Evolutionary conservation across 2,888 invertebrate species (phyloP).

Genomic region (Rhorus exstirpatorius): DNA sequence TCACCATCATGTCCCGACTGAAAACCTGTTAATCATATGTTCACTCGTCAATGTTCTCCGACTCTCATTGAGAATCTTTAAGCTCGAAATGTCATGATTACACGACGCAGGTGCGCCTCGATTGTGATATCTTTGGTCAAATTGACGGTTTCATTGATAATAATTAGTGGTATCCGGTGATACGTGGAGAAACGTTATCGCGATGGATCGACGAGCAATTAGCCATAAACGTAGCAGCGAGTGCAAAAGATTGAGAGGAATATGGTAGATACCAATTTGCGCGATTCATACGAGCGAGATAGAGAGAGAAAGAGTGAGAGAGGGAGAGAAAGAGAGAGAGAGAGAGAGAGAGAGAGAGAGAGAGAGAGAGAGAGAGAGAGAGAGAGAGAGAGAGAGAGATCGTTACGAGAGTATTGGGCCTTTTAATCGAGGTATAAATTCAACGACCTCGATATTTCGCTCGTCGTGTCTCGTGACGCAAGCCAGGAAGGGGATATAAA

Average conservation of each 20-base stretch:
- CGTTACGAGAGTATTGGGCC: conserved; percentile 14
- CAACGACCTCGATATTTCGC: conserved; percentile 70
- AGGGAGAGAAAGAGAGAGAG: conserved; percentile 3
- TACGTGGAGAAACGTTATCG: conserved; percentile 22
- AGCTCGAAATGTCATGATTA: conserved; percentile 19
- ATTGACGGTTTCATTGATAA: conserved; percentile 62
- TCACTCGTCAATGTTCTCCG: background rate
- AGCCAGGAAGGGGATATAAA: conserved; percentile 66
- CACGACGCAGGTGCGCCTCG: conserved; percentile 5
- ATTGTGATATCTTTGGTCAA: conserved; percentile 51
- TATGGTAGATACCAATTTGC: conserved; percentile 21
- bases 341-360: background rate
- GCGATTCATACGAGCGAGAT: background rate
- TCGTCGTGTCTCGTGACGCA: conserved; percentile 49
- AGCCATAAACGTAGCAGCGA: conserved; percentile 32
- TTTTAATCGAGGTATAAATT: conserved; percentile 73
- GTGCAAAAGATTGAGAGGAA: conserved; percentile 22
- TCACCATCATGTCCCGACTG: background rate
- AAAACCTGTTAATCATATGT: background rate
- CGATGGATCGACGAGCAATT: conserved; percentile 58
- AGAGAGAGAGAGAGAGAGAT: conserved; percentile 1
- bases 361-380: background rate
- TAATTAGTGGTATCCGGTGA: conserved; percentile 56
- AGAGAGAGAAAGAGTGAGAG: conserved; percentile 10
- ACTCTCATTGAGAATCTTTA: background rate